These are phyloP conservation scores for Chrysolina haemoptera DNA, from an alignment of 2,888 invertebrate genomes.

Conservation along the genomic window DNA sequence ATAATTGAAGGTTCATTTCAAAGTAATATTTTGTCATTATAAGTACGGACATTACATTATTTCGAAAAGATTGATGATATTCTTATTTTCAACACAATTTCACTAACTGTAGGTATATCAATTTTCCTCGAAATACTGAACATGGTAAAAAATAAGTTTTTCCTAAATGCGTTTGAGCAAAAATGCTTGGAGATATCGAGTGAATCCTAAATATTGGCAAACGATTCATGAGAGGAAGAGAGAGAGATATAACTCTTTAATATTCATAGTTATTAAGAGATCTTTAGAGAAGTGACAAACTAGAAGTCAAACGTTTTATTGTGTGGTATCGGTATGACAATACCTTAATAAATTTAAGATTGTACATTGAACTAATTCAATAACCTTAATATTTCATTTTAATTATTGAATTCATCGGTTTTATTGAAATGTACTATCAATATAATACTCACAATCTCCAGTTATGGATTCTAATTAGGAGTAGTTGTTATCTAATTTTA, in stretches of 20 bases:
- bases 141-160: too few relatives aligned
- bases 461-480: slow-evolving; percentile 33
- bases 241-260: background rate
- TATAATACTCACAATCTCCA: slow-evolving; percentile 1
- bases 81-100: too few relatives aligned
- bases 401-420: background rate
- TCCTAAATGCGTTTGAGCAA: too few relatives aligned
- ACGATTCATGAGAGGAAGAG: background rate
- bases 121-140: too few relatives aligned
- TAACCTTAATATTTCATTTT: background rate
- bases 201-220: background rate
- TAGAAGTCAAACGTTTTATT: slow-evolving; percentile 35
- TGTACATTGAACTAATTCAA: slow-evolving; percentile 30
- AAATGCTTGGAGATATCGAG: too few relatives aligned
- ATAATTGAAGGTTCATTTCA: too few relatives aligned
- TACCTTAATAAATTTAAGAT: slow-evolving; percentile 43
- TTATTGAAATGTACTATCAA: background rate
- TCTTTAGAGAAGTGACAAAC: slow-evolving; percentile 28
- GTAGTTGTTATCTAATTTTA: slow-evolving; percentile 57
- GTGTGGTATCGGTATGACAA: slow-evolving; percentile 49
- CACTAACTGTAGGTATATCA: too few relatives aligned
- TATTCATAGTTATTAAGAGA: background rate
- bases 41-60: too few relatives aligned
- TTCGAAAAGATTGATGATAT: too few relatives aligned
- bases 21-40: too few relatives aligned